A percentile compares a stretch with the other conserved stretches of the same genome.
These are phyloP conservation scores for Selene dorsalis DNA, from an alignment of 2,797 vertebrate species.

Conservation along the genomic window DNA sequence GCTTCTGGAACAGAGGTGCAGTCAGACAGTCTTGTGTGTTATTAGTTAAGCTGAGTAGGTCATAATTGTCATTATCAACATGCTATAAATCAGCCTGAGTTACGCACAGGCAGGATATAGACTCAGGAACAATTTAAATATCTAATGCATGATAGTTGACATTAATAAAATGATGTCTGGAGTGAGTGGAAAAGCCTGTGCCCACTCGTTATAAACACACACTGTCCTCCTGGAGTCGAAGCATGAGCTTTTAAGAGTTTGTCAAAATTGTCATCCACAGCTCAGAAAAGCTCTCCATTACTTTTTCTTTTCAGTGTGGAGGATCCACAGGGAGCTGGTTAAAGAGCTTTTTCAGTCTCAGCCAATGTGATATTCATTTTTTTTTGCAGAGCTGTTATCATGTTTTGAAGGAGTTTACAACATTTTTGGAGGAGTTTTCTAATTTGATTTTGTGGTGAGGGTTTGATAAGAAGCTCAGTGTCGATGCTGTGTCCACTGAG, in stretches of 20 bases:
- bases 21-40: slow-evolving; percentile 32
- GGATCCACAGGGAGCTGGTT: slow-evolving; percentile 11
- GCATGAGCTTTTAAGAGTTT: slow-evolving; percentile 21
- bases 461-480: background rate
- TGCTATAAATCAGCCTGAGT: slow-evolving; percentile 36
- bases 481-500: background rate
- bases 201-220: slow-evolving; percentile 12
- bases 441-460: background rate
- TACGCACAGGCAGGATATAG: slow-evolving; percentile 1
- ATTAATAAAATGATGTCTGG: slow-evolving; percentile 11
- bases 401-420: background rate
- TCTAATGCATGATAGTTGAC: slow-evolving; percentile 31
- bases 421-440: background rate
- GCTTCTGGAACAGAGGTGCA: slow-evolving; percentile 24
- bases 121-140: slow-evolving; percentile 27
- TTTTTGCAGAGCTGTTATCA: background rate
- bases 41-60: slow-evolving; percentile 38
- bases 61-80: slow-evolving; percentile 35
- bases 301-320: background rate
- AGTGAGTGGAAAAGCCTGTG: background rate
- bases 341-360: background rate
- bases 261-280: slow-evolving; percentile 38
- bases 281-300: slow-evolving; percentile 19
- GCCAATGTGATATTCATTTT: background rate
- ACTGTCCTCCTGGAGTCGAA: slow-evolving; percentile 22